Evolutionary conservation across 2,113 vertebrate species (phyloP).

Genomic region (Mustelus asterias): DNA sequence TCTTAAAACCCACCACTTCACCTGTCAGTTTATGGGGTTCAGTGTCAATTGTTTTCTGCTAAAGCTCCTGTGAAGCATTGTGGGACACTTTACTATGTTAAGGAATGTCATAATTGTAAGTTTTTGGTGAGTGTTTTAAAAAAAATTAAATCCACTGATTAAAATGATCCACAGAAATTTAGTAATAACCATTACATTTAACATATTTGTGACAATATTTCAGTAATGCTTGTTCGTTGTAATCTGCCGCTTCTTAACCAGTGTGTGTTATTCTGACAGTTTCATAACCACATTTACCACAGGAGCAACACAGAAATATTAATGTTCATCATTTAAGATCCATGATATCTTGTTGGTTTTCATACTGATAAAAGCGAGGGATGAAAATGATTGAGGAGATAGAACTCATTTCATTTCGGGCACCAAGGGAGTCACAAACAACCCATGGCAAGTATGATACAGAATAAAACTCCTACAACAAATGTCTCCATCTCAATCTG

Average conservation of each 20-base stretch:
- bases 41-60: not conserved
- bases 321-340: not conserved
- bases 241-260: not conserved
- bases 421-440: not conserved
- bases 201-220: not conserved
- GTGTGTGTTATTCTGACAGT: not conserved
- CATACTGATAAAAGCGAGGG: not conserved
- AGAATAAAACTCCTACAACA: no score
- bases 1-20: not conserved
- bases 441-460: not conserved
- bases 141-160: not conserved
- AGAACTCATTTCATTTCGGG: not conserved
- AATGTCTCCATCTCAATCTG: not conserved
- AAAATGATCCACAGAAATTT: not conserved
- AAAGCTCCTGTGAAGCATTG: not conserved
- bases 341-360: not conserved
- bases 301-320: not conserved
- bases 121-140: not conserved
- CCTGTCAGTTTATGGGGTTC: not conserved
- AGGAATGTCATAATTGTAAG: not conserved
- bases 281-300: not conserved
- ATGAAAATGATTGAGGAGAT: not conserved
- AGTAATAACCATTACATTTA: not conserved
- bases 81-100: not conserved
- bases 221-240: not conserved